Conservation (phyloP, 2,113 vertebrate genomes). For the Odocoileus virginianus region DNA sequence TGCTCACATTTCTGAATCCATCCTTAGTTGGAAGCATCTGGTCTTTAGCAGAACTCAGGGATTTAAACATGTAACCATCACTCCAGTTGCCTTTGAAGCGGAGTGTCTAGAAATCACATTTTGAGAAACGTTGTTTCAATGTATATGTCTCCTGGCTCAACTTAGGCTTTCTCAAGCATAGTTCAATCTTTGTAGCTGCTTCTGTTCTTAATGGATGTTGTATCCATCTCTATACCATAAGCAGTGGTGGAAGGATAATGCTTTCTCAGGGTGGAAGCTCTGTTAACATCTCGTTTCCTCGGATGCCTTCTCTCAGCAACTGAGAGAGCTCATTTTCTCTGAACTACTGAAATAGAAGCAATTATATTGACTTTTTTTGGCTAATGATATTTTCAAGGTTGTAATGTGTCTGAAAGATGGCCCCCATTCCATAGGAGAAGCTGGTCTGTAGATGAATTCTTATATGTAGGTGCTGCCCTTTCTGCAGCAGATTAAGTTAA, state of each 20-base stretch:
- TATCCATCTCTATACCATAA: rapidly evolving
- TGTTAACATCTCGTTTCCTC: not conserved
- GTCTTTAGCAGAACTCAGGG: not conserved
- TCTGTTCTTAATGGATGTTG: not conserved
- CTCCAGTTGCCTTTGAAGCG: not conserved
- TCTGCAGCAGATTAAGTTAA: not conserved
- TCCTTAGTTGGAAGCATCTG: not conserved
- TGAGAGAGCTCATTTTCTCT: not conserved
- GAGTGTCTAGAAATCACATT: not conserved
- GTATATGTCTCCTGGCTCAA: not conserved
- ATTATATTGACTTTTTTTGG: not conserved
- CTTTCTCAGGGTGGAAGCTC: rapidly evolving
- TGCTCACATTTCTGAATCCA: not conserved
- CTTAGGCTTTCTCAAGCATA: not conserved
- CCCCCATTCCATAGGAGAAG: not conserved
- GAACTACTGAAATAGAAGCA: not conserved
- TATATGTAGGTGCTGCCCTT: not conserved
- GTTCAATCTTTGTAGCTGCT: not conserved
- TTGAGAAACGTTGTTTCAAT: not conserved
- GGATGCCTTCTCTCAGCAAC: not conserved
- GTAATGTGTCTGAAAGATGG: not conserved
- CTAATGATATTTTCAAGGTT: not conserved
- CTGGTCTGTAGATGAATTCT: not conserved
- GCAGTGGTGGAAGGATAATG: too few species aligned
- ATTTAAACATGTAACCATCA: not conserved